phyloP scores from a whole-genome alignment of 2,113 vertebrate genomes.

The Varanus komodoensis region DNA sequence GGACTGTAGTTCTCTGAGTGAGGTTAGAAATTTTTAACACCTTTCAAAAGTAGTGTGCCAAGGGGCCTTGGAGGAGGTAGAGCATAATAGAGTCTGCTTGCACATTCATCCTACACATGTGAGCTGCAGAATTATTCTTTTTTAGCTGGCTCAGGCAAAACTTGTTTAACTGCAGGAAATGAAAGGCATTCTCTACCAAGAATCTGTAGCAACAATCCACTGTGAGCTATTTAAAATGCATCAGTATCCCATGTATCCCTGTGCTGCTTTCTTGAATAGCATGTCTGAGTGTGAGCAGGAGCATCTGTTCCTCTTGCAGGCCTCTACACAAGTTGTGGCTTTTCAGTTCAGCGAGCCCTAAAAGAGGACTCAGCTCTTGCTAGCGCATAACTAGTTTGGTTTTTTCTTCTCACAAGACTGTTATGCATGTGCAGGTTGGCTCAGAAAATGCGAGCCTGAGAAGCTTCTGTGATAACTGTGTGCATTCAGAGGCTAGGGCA shows the following conservation, averaged over 20 bases:
- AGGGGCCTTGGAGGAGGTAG: background rate
- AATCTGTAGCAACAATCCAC: background rate
- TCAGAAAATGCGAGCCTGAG: background rate
- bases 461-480: background rate
- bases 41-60: background rate
- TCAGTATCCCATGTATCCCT: background rate
- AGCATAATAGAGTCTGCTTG: background rate
- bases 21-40: background rate
- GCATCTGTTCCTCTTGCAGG: background rate
- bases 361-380: conserved; percentile 26
- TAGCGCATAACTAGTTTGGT: background rate
- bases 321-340: conserved; percentile 25
- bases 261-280: background rate
- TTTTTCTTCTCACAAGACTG: background rate
- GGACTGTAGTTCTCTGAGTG: background rate
- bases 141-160: background rate
- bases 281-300: conserved; percentile 2
- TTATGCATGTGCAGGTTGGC: background rate
- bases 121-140: background rate
- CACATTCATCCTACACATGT: background rate
- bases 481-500: background rate
- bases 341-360: conserved; percentile 37
- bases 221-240: conserved; percentile 1
- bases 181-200: background rate
- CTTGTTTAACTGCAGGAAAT: background rate